Percentiles rank a stretch among this genome's conserved stretches.
Conservation (phyloP, 35 echinoderm and acorn worm species). For the Chiridota heheva region DNA sequence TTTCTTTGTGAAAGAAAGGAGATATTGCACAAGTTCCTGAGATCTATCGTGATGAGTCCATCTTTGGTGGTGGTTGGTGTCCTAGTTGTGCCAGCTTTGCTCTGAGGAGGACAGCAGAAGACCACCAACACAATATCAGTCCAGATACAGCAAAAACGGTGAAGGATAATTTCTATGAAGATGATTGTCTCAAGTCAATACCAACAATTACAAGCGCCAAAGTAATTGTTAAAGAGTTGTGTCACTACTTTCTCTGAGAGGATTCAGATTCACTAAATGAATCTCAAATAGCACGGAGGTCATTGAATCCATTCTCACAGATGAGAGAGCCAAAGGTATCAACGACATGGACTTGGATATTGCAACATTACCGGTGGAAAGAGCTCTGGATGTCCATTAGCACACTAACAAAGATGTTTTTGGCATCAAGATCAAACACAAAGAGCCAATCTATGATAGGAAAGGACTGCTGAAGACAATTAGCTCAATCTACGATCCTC, state of each 20-base stretch:
- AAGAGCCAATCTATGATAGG: neutral
- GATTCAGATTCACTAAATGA: too few species aligned
- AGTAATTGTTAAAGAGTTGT: neutral
- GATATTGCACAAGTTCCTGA: too few species aligned
- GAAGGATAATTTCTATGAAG: constrained; percentile 21
- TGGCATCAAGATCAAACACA: neutral
- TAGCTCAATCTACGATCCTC: constrained; percentile 42
- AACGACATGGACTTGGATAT: constrained; percentile 27
- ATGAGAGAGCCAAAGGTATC: constrained; percentile 33
- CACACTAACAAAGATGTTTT: constrained; percentile 8
- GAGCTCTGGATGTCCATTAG: constrained; percentile 2
- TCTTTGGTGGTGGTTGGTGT: constrained; percentile 38
- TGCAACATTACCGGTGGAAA: constrained; percentile 20
- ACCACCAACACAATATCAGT: neutral
- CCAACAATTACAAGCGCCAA: neutral
- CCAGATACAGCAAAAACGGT: neutral
- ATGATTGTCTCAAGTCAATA: neutral
- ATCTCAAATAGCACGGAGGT: constrained; percentile 5
- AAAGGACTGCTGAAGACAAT: constrained; percentile 28
- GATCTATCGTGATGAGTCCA: too few species aligned
- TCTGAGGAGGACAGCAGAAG: constrained; percentile 35
- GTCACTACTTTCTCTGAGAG: constrained; percentile 19
- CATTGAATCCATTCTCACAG: constrained; percentile 19
- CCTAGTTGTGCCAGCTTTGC: constrained; percentile 47
- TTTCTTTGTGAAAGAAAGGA: too few species aligned